Conservation (phyloP, 2,888 invertebrate genomes). For the Lasioglossum leucozonium region DNA sequence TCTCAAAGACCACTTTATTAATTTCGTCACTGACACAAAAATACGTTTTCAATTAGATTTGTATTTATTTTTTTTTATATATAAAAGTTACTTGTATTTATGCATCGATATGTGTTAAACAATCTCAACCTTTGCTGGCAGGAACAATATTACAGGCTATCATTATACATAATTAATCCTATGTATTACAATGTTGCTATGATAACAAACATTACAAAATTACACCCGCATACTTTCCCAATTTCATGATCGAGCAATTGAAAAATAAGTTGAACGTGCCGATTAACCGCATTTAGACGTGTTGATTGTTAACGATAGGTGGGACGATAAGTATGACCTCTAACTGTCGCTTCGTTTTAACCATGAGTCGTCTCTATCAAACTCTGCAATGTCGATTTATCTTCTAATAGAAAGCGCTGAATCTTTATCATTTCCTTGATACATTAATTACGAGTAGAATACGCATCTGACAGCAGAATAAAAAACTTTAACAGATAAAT, state of each 20-base stretch:
- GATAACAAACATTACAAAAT: neutral
- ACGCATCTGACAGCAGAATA: neutral
- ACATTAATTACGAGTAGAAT: neutral
- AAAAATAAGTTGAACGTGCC: neutral
- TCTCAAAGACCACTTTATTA: neutral
- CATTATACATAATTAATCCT: no score
- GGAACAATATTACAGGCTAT: no score
- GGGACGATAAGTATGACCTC: neutral
- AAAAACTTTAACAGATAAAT: no score
- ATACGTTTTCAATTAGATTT: neutral
- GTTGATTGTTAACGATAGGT: neutral
- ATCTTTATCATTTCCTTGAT: neutral
- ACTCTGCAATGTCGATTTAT: neutral
- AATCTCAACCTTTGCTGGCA: no score
- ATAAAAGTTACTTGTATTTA: neutral
- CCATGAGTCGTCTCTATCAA: neutral
- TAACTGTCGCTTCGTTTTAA: neutral
- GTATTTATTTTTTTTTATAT: neutral
- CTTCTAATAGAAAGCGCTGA: neutral
- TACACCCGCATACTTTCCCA: neutral
- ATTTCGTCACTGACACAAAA: neutral
- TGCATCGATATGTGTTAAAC: no score
- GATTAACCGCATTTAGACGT: neutral
- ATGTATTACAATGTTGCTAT: neutral
- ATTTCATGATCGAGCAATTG: neutral